Evolutionary conservation across 2,797 vertebrate genomes (phyloP).

Genomic region (Crocodylus rhombifer): DNA sequence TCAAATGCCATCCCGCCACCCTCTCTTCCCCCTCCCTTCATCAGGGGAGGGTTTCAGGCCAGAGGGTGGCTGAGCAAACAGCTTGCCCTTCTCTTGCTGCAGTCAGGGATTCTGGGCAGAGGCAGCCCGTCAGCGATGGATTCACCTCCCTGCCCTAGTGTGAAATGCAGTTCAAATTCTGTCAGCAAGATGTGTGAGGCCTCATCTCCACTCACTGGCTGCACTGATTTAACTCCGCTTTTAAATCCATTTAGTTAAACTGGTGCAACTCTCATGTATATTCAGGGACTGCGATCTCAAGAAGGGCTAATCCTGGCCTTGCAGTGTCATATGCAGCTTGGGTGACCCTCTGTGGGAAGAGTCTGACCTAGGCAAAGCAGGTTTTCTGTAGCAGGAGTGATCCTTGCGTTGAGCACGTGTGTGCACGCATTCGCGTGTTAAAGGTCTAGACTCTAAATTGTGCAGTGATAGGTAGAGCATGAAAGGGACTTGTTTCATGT

Average conservation of each 20-base stretch:
- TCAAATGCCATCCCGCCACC: background rate
- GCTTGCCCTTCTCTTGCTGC: background rate
- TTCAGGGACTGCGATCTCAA: background rate
- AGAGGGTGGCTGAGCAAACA: background rate
- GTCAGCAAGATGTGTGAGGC: background rate
- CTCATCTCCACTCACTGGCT: background rate
- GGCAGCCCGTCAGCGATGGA: background rate
- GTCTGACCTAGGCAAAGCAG: background rate
- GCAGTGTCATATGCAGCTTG: background rate
- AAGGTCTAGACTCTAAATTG: background rate
- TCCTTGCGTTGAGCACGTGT: background rate
- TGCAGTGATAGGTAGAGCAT: background rate
- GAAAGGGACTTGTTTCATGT: background rate
- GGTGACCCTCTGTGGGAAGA: background rate
- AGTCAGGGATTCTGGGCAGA: slow-evolving; percentile 12
- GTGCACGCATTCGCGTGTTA: background rate
- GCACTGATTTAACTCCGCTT: background rate
- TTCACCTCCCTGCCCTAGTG: background rate
- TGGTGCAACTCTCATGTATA: background rate
- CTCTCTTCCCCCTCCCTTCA: background rate
- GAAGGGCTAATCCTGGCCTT: background rate
- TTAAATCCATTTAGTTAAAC: background rate
- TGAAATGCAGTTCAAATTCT: background rate
- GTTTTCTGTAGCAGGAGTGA: background rate
- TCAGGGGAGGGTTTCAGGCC: background rate